A percentile compares a stretch with the other conserved stretches of the same genome.
Conservation (phyloP, 1,140 invertebrate species). For the Dendroctonus ponderosae region DNA sequence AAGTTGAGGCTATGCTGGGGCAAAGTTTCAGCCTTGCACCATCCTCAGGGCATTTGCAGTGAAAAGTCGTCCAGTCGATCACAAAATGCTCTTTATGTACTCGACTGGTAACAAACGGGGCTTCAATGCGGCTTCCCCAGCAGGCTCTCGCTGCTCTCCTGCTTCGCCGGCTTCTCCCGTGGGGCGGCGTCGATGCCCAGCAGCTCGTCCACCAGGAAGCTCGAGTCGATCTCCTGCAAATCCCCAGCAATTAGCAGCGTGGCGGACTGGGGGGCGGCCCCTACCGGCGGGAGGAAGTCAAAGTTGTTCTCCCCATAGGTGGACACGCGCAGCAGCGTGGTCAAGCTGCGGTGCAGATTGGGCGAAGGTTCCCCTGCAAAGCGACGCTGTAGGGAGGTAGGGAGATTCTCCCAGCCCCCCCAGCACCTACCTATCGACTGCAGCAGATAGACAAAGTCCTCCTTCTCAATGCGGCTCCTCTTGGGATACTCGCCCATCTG, state of each 20-base stretch:
- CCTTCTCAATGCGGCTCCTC: conserved; percentile 26
- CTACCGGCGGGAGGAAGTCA: conserved; percentile 40
- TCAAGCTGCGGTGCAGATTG: conserved; percentile 30
- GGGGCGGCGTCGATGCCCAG: conserved; percentile 6
- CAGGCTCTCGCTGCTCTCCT: no score
- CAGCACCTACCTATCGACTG: conserved; percentile 30
- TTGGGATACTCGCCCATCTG: conserved; percentile 25
- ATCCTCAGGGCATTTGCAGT: no score
- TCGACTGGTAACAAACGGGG: no score
- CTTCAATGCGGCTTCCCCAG: no score
- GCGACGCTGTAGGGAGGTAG: neutral
- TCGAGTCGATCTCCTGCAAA: conserved; percentile 7
- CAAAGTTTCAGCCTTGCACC: no score
- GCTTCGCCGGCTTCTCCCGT: neutral
- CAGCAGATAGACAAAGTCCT: conserved; percentile 38
- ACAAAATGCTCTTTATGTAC: no score
- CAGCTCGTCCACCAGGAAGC: conserved; percentile 17
- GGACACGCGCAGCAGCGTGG: conserved; percentile 29
- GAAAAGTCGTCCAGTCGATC: no score
- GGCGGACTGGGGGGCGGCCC: neutral
- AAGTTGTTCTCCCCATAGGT: conserved; percentile 30
- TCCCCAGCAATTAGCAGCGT: neutral
- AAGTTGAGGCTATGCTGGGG: no score
- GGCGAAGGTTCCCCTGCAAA: conserved; percentile 38
- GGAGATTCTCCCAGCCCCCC: conserved; percentile 2